Base-by-base conservation (phyloP, 2,113 vertebrate species). In the Lycaon pictus region DNA sequence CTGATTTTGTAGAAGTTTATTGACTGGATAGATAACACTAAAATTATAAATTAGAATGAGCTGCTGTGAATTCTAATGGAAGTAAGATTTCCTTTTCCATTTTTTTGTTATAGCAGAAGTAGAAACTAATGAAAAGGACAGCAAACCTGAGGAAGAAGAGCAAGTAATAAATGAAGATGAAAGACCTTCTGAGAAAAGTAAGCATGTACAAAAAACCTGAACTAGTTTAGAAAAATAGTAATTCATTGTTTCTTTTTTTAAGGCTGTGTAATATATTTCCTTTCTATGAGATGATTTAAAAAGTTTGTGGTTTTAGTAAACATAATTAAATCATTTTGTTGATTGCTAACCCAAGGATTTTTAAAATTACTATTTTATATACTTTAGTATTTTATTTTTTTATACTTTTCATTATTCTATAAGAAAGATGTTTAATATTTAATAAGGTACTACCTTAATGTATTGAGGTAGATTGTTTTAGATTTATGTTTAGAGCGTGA, bases 111-210 rank as follows among this genome's bases (percentile, higher is more conserved):
- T 86, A 97, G 98, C 98, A 97, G 98, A 97, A 65, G 63, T 92
- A 94, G 97, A 97, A 60, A 95, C 48, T 19, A 97, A 97, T 82
- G 96, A 62, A 93, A 97, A 82, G 96, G 93, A 95, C 58, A 88
- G 74, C 95, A 97, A 92, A 51, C 76, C 69, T 25, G 95, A 98
- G 91, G 97, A 96, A 96, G 96, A 95, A 84, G 97, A 98, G 4
- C 98, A 97, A 29, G 77, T n/a, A 15, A 23, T 79, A 17, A 93
- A 83, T 11, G 98, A 98, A 94, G 98, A 98, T 7, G 98, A 99
- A 77, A 98, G 93, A 85, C 98, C 94, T 12, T 35, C 53, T 90
- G 98, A 98, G 95, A 98, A 55, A 98, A 98, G 99, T 99, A 99
- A 0, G 98, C 95, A 76, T 84, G 32, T 5, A 53, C 22, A 86